Percentiles rank a stretch among this genome's conserved stretches.
Evolutionary conservation across 2,797 vertebrate species (phyloP).

Genomic region (Streptopelia turtur): DNA sequence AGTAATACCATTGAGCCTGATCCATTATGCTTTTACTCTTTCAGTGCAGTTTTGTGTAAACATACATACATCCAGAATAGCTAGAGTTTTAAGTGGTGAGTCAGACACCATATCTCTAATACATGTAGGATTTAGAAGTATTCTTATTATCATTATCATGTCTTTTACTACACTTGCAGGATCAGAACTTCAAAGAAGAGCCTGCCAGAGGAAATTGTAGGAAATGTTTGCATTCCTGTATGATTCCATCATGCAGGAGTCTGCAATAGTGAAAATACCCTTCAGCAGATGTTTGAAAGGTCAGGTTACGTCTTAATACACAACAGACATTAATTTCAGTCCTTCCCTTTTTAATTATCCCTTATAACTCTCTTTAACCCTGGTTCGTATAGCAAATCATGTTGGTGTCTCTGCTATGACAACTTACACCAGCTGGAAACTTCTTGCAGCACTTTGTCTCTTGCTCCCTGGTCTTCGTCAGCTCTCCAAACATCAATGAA

Average conservation of each 20-base stretch:
- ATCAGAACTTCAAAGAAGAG: constrained; percentile 58
- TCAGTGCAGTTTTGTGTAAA: background rate
- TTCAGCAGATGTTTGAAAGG: constrained; percentile 48
- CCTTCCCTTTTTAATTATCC: background rate
- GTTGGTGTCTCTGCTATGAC: background rate
- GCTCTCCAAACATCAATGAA: background rate
- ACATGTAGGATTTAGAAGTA: background rate
- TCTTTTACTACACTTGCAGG: background rate
- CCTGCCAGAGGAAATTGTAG: constrained; percentile 49
- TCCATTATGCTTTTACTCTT: background rate
- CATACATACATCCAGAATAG: background rate
- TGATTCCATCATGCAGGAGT: constrained; percentile 40
- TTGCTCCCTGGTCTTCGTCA: background rate
- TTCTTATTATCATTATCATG: background rate
- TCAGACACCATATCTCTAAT: background rate
- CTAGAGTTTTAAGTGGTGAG: background rate
- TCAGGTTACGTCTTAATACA: constrained; percentile 22
- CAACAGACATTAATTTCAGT: background rate
- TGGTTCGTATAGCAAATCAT: background rate
- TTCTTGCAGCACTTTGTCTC: background rate
- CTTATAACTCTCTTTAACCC: background rate
- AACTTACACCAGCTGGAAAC: background rate
- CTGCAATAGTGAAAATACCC: constrained; percentile 25
- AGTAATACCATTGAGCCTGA: constrained; percentile 8
- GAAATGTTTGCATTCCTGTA: constrained; percentile 66